Conservation (phyloP, 2,113 vertebrate species). For the Ptilorrhoa leucosticta region DNA sequence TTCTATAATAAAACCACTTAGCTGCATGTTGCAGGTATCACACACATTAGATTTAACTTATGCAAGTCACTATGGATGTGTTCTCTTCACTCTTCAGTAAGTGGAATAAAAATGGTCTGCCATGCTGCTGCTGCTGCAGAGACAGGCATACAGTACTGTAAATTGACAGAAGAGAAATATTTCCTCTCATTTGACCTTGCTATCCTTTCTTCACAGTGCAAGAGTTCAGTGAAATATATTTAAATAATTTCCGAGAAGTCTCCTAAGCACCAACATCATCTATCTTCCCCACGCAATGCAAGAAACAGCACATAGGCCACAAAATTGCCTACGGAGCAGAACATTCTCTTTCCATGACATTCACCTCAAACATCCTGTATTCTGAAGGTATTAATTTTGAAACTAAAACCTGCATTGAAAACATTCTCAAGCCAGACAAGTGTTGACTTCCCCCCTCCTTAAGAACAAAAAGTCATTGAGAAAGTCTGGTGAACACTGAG, state of each 20-base stretch:
- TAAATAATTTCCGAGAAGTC: not conserved
- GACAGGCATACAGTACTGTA: not conserved
- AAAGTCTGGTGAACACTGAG: conserved; percentile 43
- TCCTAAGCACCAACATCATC: not conserved
- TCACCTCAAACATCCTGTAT: not conserved
- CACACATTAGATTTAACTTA: not conserved
- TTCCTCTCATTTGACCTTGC: not conserved
- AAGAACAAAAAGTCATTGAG: not conserved
- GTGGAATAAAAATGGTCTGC: not conserved
- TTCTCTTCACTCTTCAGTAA: not conserved
- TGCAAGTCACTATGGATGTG: not conserved
- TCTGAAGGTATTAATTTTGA: not conserved
- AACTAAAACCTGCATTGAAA: not conserved
- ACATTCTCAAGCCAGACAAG: not conserved
- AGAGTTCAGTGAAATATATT: not conserved
- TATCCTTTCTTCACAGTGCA: not conserved
- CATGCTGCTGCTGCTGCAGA: not conserved
- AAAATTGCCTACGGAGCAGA: not conserved
- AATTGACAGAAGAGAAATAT: not conserved
- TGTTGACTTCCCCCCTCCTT: not conserved
- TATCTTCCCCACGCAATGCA: not conserved
- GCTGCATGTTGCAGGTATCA: not conserved
- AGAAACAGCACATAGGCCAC: not conserved
- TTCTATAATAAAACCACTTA: not conserved
- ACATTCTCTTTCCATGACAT: not conserved